Percentiles rank a stretch among this genome's conserved stretches.
phyloP scores from a whole-genome alignment of 2,797 vertebrate species.

The Notolepis coatsorum region DNA sequence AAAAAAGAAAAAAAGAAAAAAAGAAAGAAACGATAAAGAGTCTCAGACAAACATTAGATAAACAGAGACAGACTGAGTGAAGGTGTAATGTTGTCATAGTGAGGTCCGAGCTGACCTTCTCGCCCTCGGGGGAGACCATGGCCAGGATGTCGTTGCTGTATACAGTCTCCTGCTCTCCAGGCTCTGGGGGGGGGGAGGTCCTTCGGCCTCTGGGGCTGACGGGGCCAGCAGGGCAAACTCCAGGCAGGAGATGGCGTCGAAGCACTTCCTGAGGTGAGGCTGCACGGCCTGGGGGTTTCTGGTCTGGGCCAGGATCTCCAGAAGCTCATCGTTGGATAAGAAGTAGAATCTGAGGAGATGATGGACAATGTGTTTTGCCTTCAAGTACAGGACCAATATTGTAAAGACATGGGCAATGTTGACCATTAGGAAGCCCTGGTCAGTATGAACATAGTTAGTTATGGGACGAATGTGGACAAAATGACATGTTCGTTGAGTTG shows the following conservation, averaged over 20 bases:
- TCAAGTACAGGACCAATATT: too few species aligned
- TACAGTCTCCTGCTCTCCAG: conserved; percentile 70
- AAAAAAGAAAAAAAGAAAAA: background rate
- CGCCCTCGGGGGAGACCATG: conserved; percentile 89
- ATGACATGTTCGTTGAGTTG: too few species aligned
- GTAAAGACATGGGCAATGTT: too few species aligned
- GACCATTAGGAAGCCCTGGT: too few species aligned
- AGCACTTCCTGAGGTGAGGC: conserved; percentile 90
- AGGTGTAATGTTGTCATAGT: too few species aligned
- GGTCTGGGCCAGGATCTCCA: conserved; percentile 89
- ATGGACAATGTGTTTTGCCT: background rate
- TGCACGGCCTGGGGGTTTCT: conserved; percentile 89
- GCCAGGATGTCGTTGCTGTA: conserved; percentile 87
- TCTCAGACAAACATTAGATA: background rate
- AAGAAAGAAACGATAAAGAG: background rate
- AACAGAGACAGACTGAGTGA: background rate
- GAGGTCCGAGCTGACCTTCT: conserved; percentile 77
- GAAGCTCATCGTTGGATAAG: conserved; percentile 89
- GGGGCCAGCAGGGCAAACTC: conserved; percentile 81
- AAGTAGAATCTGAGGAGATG: conserved; percentile 85
- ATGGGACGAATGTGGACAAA: too few species aligned
- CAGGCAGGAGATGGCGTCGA: conserved; percentile 84
- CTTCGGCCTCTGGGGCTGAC: conserved; percentile 25
- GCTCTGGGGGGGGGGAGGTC: conserved; percentile 39
- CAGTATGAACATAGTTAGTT: too few species aligned